Evolutionary conservation across 2,888 invertebrate species (phyloP), one percentile per base, ranked within the genome.

Genomic region (Xylocampa areola): DNA sequence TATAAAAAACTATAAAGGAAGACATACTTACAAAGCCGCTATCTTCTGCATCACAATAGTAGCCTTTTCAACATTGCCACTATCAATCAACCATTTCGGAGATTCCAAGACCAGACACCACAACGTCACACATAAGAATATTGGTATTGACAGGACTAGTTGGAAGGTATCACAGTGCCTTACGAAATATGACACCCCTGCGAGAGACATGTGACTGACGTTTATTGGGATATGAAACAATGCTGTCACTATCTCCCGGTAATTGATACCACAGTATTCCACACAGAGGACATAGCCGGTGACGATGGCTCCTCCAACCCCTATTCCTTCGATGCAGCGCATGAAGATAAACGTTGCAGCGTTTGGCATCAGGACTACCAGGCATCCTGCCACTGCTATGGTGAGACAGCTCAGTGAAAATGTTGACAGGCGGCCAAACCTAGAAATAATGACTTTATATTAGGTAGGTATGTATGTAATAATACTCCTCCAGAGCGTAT

Each of bases 31-130:
- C 91, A 86, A 90, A 44, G 68, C 72, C 17, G 76, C 79, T 52
- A 90, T 74, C 37, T 77, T 88, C 25, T 86, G 79, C 85, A 92
- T 84, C 1, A 87, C 85, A 1, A 1, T 13, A 0, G 80, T 75
- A 2, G 89, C 84, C 52, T 79, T 66, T 2, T 85, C 82, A 21
- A 84, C 60, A 0, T 79, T 60, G 19, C 77, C 81, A n/a, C 68
- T 85, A 60, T 89, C 88, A 79, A 91, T 68, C 58, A 91, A 68
- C 92, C 92, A 92, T 57, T 90, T 91, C 0, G 91, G 92, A 0
- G 91, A 91, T 50, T 91, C 92, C 57, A 82, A 70, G 1, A 82
- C 6, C 14, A 88, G 13, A 69, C 80, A 90, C 48, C 79, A 73
- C 4, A 80, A 19, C 0, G 52, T 17, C 2, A 82, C 79, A 27